Conservation (phyloP, 2,888 invertebrate species). For the Argynnis bischoffii region DNA sequence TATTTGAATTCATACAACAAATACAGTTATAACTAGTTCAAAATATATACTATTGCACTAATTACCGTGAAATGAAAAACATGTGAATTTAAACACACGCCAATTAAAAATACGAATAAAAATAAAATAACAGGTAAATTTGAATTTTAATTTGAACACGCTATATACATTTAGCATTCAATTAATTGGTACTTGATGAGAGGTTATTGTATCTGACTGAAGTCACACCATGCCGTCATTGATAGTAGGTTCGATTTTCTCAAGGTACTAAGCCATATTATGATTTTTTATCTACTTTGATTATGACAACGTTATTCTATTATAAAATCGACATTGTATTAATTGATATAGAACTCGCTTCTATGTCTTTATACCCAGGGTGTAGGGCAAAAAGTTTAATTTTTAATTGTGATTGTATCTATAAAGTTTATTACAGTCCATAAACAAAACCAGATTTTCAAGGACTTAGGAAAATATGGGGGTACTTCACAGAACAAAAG, state of each 20-base stretch:
- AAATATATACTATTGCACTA: neutral
- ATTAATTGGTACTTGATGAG: slow-evolving; percentile 28
- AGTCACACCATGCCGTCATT: too few relatives aligned
- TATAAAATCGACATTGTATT: too few relatives aligned
- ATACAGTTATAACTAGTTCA: neutral
- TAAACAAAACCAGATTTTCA: slow-evolving; percentile 16
- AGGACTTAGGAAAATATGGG: slow-evolving; percentile 7
- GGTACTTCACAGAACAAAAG: slow-evolving; percentile 5
- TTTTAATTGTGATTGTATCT: neutral
- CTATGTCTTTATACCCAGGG: too few relatives aligned
- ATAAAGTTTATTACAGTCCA: slow-evolving; percentile 15
- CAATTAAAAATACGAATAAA: slow-evolving; percentile 18
- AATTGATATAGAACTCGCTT: too few relatives aligned
- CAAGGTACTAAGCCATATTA: too few relatives aligned
- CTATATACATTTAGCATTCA: slow-evolving; percentile 32
- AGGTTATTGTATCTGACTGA: too few relatives aligned
- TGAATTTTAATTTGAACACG: slow-evolving; percentile 33
- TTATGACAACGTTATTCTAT: too few relatives aligned
- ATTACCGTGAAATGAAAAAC: neutral
- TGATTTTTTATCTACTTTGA: too few relatives aligned
- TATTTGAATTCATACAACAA: neutral
- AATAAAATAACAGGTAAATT: slow-evolving; percentile 28
- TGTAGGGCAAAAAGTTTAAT: too few relatives aligned
- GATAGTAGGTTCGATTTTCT: too few relatives aligned
- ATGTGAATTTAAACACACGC: neutral